phyloP scores from a whole-genome alignment of 1,140 invertebrate genomes.

The Aphis gossypii region DNA sequence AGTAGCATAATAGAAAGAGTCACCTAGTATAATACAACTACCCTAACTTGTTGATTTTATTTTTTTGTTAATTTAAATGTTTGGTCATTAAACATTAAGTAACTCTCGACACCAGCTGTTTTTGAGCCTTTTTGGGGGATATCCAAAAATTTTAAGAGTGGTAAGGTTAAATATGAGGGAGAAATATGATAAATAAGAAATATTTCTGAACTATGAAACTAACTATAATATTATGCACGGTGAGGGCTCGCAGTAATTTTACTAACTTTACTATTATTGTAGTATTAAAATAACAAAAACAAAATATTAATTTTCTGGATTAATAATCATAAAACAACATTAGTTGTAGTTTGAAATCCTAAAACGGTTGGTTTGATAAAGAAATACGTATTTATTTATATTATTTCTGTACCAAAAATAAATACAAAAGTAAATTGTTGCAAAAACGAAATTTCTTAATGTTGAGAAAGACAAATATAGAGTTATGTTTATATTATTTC shows the following conservation, averaged over 20 bases:
- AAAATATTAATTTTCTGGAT: neutral
- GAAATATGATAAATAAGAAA: neutral
- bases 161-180: no score
- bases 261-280: neutral
- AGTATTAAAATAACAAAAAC: neutral
- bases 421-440: neutral
- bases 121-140: no score
- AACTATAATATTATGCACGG: neutral
- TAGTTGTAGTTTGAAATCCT: neutral
- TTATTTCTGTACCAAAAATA: neutral
- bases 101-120: no score
- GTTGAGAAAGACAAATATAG: neutral
- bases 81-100: no score
- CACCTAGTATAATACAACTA: no score
- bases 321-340: neutral
- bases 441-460: neutral
- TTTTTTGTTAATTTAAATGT: no score
- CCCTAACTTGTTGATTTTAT: no score
- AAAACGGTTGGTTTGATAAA: neutral
- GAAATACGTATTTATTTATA: neutral
- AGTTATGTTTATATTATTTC: neutral
- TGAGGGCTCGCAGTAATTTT: neutral
- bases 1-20: no score
- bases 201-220: neutral
- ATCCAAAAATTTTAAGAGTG: no score